Percentiles rank a stretch among this genome's conserved stretches.
These are phyloP conservation scores for Nyctereutes procyonoides DNA, from an alignment of 2,113 vertebrate genomes.

Conservation along the genomic window DNA sequence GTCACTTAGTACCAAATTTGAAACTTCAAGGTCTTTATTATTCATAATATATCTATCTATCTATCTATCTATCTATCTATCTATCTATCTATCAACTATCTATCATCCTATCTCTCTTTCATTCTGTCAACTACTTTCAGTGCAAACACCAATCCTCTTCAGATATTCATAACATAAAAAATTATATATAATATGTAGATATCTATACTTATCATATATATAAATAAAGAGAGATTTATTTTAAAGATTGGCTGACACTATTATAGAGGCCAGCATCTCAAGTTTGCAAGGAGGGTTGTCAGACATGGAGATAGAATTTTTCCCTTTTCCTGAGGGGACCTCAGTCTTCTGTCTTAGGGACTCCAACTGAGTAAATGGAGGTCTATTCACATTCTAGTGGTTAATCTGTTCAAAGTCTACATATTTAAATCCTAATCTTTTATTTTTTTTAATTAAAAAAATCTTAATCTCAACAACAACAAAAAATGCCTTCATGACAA, in stretches of 20 bases:
- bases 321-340: not conserved
- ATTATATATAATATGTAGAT: not conserved
- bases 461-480: not conserved
- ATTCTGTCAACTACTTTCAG: not conserved
- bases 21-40: not conserved
- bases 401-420: not conserved
- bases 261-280: not conserved
- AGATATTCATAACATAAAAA: not conserved
- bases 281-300: not conserved
- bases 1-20: not conserved
- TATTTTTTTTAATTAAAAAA: too few relatives aligned
- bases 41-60: not conserved
- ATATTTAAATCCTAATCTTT: not conserved
- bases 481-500: not conserved
- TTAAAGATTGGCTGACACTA: not conserved
- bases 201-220: not conserved
- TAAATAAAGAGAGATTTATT: not conserved
- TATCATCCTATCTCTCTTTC: too few relatives aligned
- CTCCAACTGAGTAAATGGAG: not conserved
- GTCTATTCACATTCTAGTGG: not conserved
- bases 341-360: not conserved
- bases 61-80: not conserved
- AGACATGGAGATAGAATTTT: not conserved
- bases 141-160: not conserved
- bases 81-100: not conserved